phyloP scores from a whole-genome alignment of 1,140 invertebrate species.

The Temnothorax curvispinosus region DNA sequence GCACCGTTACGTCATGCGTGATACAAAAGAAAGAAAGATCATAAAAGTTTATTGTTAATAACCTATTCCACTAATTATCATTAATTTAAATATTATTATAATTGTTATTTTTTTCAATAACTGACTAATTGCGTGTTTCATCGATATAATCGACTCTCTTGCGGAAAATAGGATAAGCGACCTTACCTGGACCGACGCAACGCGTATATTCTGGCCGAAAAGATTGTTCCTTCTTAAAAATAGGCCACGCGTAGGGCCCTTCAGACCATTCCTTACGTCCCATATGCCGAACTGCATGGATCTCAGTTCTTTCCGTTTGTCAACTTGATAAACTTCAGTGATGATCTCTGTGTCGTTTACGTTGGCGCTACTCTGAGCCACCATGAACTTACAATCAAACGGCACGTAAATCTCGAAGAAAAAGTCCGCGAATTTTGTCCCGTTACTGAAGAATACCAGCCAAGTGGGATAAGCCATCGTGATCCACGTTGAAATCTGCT shows the following conservation, averaged over 20 bases:
- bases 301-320: slow-evolving; percentile 71
- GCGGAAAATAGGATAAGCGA: not conserved
- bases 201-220: slow-evolving; percentile 78
- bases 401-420: slow-evolving; percentile 78
- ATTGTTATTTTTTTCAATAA: not conserved
- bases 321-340: slow-evolving; percentile 81
- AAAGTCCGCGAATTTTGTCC: slow-evolving; percentile 73
- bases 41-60: not conserved
- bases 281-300: slow-evolving; percentile 75
- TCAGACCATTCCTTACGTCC: slow-evolving; percentile 69
- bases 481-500: slow-evolving; percentile 78
- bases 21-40: not conserved
- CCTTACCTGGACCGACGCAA: slow-evolving; percentile 79
- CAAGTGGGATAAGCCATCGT: slow-evolving; percentile 83
- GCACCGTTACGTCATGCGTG: not conserved
- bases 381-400: slow-evolving; percentile 80
- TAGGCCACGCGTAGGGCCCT: slow-evolving; percentile 70
- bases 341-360: slow-evolving; percentile 70
- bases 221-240: slow-evolving; percentile 82
- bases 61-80: not conserved
- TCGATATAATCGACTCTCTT: not conserved
- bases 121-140: not conserved
- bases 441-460: slow-evolving; percentile 78
- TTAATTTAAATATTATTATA: not conserved
- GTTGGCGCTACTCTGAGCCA: slow-evolving; percentile 54